Base-by-base conservation (phyloP, 2,888 invertebrate species). In the Darwinula stevensoni region DNA sequence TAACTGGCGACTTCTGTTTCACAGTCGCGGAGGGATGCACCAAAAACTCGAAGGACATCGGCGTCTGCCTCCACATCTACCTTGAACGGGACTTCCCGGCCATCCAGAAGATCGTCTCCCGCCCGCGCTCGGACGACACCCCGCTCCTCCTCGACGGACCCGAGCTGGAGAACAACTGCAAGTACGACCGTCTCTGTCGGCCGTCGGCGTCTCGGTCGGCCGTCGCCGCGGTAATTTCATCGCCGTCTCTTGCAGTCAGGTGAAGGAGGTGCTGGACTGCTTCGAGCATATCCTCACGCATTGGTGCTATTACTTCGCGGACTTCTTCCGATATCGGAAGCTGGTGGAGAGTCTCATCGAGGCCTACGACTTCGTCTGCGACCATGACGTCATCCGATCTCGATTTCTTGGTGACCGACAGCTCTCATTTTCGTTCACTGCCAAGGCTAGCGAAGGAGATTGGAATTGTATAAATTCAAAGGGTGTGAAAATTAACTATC, bases 31-130 rank as follows among this genome's bases (percentile, higher is more conserved):
- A n/a, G n/a, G n/a, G n/a, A n/a, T 42, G 42, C 29, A 37, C 36
- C 26, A 31, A 35, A 5, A 33, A 29, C 13, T 40, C 38, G 12
- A 38, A 35, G 14, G 36, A 37, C 17, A 38, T 43, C 3, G 42
- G 40, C 16, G 39, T 40, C 26, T 43, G 43, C 32, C 38, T 43
- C 5, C 43, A 43, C 29, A 41, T 40, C 16, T 43, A 43, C 33
- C 30, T 43, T 27, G 43, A 43, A 33, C 33, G 42, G 28, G 43
- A 43, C 30, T 42, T 42, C 27, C 35, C 40, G 4, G 34, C 38
- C n/a, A 31, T 43, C 14, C 42, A 43, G 27, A 35, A 39, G 3
- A 38, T 42, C 12, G 34, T 42, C n/a, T 38, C 38, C 6, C 16
- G 35, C 33, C 13, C 36, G 36, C 35, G 31, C 27, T 12, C 6